Conservation (phyloP, 2,113 vertebrate species). For the Clarias gariepinus region DNA sequence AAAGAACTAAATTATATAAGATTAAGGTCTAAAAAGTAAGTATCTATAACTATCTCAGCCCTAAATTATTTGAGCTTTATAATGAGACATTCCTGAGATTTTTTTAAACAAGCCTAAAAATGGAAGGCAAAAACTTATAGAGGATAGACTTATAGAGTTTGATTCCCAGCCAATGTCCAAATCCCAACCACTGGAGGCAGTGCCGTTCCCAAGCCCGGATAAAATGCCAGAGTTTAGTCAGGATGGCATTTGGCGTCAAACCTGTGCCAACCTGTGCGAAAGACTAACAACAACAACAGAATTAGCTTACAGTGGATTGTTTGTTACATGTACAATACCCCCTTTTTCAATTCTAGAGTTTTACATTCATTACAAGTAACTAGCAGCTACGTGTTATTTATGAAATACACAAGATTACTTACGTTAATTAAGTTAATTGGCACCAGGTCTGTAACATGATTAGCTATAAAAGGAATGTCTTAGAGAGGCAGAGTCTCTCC, state of each 20-base stretch:
- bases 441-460: too few relatives aligned
- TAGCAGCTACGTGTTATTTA: background rate
- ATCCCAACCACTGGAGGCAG: too few relatives aligned
- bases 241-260: too few relatives aligned
- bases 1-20: background rate
- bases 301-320: too few relatives aligned
- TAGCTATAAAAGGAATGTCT: too few relatives aligned
- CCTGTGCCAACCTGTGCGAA: too few relatives aligned
- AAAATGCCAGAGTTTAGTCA: too few relatives aligned
- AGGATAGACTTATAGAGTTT: background rate
- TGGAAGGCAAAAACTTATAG: background rate
- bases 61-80: background rate
- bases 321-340: background rate
- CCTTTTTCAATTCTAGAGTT: background rate
- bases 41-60: background rate
- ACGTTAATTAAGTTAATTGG: too few relatives aligned
- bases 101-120: background rate
- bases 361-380: background rate
- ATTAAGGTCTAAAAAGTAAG: background rate
- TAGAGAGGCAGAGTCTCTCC: too few relatives aligned
- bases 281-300: too few relatives aligned
- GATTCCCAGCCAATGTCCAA: too few relatives aligned
- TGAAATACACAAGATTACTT: background rate
- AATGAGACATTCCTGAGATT: background rate
- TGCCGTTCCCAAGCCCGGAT: too few relatives aligned